These are phyloP conservation scores for Halictus quadricinctus DNA, from an alignment of 2,888 invertebrate species.

Conservation along the genomic window DNA sequence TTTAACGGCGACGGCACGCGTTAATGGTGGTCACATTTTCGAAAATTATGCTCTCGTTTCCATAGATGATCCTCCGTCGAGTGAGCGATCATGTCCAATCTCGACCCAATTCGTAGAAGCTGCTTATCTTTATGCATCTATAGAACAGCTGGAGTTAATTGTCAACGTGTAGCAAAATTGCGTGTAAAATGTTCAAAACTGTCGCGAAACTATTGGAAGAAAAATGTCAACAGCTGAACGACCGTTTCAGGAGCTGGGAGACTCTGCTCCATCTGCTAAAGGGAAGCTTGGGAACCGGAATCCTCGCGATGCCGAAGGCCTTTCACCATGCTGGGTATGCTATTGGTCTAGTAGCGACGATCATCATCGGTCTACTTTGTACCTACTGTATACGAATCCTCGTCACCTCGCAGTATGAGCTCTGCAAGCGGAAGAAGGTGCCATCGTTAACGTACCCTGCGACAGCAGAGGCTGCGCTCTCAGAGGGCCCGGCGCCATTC, in stretches of 20 bases:
- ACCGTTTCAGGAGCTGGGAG: slow-evolving; percentile 87
- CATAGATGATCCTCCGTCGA: neutral
- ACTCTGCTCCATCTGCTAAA: slow-evolving; percentile 93
- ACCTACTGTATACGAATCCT: slow-evolving; percentile 97
- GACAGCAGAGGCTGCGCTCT: slow-evolving; percentile 90
- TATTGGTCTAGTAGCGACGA: slow-evolving; percentile 91
- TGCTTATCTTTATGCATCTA: neutral
- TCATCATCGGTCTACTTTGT: slow-evolving; percentile 93
- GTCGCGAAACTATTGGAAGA: neutral
- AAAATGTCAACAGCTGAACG: neutral
- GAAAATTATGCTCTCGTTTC: neutral
- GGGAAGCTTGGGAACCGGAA: slow-evolving; percentile 95
- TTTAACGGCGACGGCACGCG: neutral
- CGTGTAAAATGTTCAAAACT: neutral
- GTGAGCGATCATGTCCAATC: neutral
- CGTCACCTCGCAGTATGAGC: slow-evolving; percentile 87
- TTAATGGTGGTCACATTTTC: neutral
- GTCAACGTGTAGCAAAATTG: neutral
- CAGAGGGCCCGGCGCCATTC: slow-evolving; percentile 89
- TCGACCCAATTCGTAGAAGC: neutral
- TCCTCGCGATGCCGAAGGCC: slow-evolving; percentile 95
- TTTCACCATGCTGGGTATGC: slow-evolving; percentile 92
- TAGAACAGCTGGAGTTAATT: neutral
- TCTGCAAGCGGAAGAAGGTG: slow-evolving; percentile 82
- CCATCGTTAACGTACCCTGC: slow-evolving; percentile 91